Conservation (phyloP, 1,140 invertebrate species). For the Aphelinus certus region DNA sequence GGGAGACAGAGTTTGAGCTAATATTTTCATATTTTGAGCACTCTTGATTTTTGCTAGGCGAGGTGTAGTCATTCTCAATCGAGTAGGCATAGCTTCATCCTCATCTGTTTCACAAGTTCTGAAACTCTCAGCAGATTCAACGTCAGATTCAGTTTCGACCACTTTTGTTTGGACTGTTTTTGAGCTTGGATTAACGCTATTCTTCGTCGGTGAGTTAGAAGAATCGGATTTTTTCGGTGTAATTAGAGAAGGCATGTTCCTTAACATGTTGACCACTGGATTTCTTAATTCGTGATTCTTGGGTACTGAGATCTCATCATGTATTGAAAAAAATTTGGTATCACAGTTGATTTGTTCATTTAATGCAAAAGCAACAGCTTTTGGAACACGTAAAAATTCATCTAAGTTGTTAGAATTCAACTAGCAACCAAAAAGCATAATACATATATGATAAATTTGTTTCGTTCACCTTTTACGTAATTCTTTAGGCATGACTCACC, state of each 20-base stretch:
- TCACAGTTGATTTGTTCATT: not conserved
- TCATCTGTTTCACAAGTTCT: slow-evolving; percentile 42
- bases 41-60: slow-evolving; percentile 62
- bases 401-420: not conserved
- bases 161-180: not conserved
- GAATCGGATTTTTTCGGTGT: slow-evolving; percentile 30
- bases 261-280: slow-evolving; percentile 65
- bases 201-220: too few relatives aligned
- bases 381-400: slow-evolving; percentile 23
- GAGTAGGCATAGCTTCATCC: slow-evolving; percentile 47
- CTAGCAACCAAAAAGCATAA: slow-evolving; percentile 3
- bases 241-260: slow-evolving; percentile 66
- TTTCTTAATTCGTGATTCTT: slow-evolving; percentile 48
- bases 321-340: slow-evolving; percentile 1
- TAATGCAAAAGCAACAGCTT: not conserved
- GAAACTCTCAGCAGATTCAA: slow-evolving; percentile 45
- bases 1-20: slow-evolving; percentile 55
- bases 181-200: slow-evolving; percentile 13
- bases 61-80: slow-evolving; percentile 59
- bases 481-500: slow-evolving; percentile 40
- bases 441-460: not conserved
- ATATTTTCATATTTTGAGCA: slow-evolving; percentile 62
- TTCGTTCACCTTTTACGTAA: slow-evolving; percentile 43
- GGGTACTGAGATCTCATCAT: not conserved
- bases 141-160: slow-evolving; percentile 31